Conservation (phyloP, 1,140 invertebrate genomes). For the Papilio glaucus region DNA sequence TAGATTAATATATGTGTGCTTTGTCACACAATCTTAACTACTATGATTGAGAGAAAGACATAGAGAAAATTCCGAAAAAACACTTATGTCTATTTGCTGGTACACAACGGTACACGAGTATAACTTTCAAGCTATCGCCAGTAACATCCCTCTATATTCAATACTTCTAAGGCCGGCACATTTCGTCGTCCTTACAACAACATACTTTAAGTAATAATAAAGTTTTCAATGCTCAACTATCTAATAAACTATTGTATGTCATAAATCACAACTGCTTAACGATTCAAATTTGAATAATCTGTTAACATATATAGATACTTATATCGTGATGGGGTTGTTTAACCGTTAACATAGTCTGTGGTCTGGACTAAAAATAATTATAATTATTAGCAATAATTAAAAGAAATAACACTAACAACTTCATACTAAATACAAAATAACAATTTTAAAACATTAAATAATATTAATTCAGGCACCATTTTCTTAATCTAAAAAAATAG, state of each 20-base stretch:
- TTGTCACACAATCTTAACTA: constrained; percentile 65
- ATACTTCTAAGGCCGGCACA: constrained; percentile 81
- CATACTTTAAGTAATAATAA: constrained; percentile 76
- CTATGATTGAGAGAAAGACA: constrained; percentile 76
- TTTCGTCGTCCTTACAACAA: constrained; percentile 71
- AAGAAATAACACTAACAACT: constrained; percentile 2
- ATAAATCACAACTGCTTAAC: constrained; percentile 54
- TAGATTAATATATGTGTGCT: constrained; percentile 50
- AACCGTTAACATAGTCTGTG: constrained; percentile 15
- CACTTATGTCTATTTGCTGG: constrained; percentile 61
- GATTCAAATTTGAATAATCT: constrained; percentile 26
- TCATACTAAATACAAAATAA: constrained; percentile 35
- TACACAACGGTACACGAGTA: constrained; percentile 54
- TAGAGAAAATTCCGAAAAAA: constrained; percentile 77
- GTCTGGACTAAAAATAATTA: constrained; percentile 12
- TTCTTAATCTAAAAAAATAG: constrained; percentile 43
- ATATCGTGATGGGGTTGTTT: not conserved
- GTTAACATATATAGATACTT: constrained; percentile 17
- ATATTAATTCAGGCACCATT: constrained; percentile 44
- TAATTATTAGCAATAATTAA: constrained; percentile 17
- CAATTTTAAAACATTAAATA: constrained; percentile 31
- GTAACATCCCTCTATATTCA: constrained; percentile 65
- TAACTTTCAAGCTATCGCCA: constrained; percentile 66
- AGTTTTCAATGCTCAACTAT: constrained; percentile 77
- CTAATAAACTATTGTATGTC: constrained; percentile 70